phyloP scores from a whole-genome alignment of 30 jellyfish, hydroid and myxozoan species.

The Pelagia noctiluca region DNA sequence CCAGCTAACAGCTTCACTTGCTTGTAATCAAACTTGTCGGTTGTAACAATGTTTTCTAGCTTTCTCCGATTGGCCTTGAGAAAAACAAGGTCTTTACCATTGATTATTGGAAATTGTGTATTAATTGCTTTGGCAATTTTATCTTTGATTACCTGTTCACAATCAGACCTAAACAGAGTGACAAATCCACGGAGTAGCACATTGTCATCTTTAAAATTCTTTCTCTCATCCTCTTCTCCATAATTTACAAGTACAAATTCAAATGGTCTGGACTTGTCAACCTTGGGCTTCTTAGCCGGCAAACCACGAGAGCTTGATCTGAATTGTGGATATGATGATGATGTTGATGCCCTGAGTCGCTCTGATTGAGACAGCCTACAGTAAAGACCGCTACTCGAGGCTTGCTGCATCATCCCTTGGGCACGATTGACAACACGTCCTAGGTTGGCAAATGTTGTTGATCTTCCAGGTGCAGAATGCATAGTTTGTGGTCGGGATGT shows the following conservation, averaged over 20 bases:
- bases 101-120: not conserved
- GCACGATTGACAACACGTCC: slow-evolving; percentile 35
- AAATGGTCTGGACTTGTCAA: not conserved
- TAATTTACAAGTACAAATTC: not conserved
- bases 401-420: slow-evolving; percentile 33
- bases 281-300: not conserved
- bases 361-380: slow-evolving; percentile 15
- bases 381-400: slow-evolving; percentile 12
- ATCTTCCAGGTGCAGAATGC: no score
- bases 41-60: not conserved
- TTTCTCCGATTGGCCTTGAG: not conserved
- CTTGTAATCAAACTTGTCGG: slow-evolving; percentile 6
- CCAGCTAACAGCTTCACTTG: slow-evolving; percentile 23
- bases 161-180: not conserved
- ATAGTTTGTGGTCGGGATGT: no score
- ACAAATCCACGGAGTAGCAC: not conserved
- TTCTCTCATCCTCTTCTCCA: not conserved
- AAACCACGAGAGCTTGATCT: not conserved
- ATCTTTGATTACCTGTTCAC: not conserved
- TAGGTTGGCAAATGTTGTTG: slow-evolving; percentile 16
- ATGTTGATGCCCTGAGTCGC: slow-evolving; percentile 25
- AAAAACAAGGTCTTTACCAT: not conserved
- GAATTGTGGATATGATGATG: not conserved
- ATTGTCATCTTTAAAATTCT: not conserved
- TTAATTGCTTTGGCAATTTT: not conserved